phyloP scores from a whole-genome alignment of 2,888 invertebrate genomes.

The Chalcosyrphus nemorum region DNA sequence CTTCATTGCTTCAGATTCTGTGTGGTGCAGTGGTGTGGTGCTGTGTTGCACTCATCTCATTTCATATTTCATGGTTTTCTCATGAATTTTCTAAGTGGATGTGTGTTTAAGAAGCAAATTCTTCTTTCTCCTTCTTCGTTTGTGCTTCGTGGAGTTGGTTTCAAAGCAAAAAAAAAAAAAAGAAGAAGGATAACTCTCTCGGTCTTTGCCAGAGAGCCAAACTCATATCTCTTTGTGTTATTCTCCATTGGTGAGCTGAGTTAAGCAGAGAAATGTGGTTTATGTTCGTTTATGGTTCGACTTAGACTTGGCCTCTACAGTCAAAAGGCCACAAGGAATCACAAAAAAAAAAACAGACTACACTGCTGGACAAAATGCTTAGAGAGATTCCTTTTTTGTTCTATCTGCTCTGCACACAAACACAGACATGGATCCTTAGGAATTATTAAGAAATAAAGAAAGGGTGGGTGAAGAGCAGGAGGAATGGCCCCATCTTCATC shows the following conservation, averaged over 20 bases:
- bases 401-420: slow-evolving; percentile 25
- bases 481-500: slow-evolving; percentile 42
- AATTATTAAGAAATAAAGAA: slow-evolving; percentile 72
- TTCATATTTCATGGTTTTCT: slow-evolving; percentile 73
- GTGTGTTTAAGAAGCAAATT: slow-evolving; percentile 59
- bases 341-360: background rate
- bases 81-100: slow-evolving; percentile 69
- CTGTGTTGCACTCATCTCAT: slow-evolving; percentile 65
- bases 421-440: slow-evolving; percentile 27
- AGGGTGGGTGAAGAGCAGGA: slow-evolving; percentile 1
- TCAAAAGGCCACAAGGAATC: slow-evolving; percentile 54
- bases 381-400: slow-evolving; percentile 51
- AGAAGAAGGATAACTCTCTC: slow-evolving; percentile 56
- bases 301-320: slow-evolving; percentile 50
- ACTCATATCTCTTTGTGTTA: slow-evolving; percentile 38
- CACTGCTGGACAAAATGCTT: slow-evolving; percentile 50
- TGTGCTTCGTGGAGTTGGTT: background rate
- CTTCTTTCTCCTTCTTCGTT: background rate
- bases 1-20: slow-evolving; percentile 44
- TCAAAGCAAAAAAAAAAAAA: too few species aligned
- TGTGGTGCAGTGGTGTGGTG: slow-evolving; percentile 48
- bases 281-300: slow-evolving; percentile 69
- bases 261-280: slow-evolving; percentile 65
- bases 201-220: background rate
- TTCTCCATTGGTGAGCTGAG: slow-evolving; percentile 46